A percentile compares a stretch with the other conserved stretches of the same genome.
Conservation (phyloP, 2,113 vertebrate species). For the Microcebus murinus region DNA sequence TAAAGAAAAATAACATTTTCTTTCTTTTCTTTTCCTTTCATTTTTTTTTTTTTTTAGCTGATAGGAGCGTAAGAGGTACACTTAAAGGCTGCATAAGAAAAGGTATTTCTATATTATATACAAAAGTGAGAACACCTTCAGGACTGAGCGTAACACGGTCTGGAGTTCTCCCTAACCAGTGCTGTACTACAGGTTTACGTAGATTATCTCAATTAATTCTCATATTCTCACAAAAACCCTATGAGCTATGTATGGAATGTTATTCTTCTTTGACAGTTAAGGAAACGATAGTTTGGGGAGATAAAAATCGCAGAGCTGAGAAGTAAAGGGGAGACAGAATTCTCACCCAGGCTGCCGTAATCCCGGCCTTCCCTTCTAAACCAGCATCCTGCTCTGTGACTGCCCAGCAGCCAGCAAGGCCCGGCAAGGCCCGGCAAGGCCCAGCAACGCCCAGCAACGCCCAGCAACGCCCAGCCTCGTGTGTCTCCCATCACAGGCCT, state of each 20-base stretch:
- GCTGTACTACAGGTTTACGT: not conserved
- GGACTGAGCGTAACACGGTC: not conserved
- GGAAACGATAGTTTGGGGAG: not conserved
- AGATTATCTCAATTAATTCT: not conserved
- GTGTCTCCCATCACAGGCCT: too few relatives aligned
- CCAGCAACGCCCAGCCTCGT: too few relatives aligned
- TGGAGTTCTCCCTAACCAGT: not conserved
- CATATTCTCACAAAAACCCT: not conserved
- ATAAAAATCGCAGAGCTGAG: not conserved
- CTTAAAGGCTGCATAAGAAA: not conserved
- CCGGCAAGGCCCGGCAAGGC: too few relatives aligned
- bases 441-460: not conserved
- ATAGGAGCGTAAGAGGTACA: not conserved
- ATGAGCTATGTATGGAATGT: not conserved
- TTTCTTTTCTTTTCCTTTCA: not conserved
- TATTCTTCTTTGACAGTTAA: not conserved
- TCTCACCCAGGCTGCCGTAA: not conserved
- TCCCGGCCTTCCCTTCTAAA: not conserved
- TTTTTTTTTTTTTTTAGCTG: not conserved
- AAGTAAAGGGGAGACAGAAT: not conserved
- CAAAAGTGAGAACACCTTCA: not conserved
- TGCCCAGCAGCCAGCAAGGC: rapidly evolving
- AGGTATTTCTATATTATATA: not conserved
- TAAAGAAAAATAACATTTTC: not conserved
- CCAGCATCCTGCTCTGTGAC: not conserved